phyloP scores from a whole-genome alignment of 2,113 vertebrate genomes.

The Rostratula benghalensis region DNA sequence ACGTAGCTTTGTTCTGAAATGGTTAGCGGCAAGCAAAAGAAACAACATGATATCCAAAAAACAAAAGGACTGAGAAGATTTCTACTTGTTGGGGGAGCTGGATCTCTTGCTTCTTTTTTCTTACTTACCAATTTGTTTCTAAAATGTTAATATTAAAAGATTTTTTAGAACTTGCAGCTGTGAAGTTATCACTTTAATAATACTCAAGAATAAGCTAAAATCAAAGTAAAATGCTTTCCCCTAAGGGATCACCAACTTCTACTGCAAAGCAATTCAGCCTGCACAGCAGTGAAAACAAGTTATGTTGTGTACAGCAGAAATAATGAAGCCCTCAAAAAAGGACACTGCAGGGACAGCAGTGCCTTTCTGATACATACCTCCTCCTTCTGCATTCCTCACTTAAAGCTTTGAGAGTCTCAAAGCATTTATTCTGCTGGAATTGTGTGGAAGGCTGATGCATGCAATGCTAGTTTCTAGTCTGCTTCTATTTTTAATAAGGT shows the following conservation, averaged over 20 bases:
- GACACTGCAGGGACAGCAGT: neutral
- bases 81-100: neutral
- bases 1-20: neutral
- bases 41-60: neutral
- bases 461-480: neutral
- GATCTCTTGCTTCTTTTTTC: neutral
- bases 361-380: neutral
- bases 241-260: neutral
- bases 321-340: neutral
- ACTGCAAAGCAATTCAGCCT: neutral
- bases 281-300: neutral
- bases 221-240: neutral
- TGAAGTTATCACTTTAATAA: neutral
- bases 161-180: neutral
- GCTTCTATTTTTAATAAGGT: conserved; percentile 40
- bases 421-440: neutral
- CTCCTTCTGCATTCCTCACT: neutral
- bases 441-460: neutral
- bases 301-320: neutral
- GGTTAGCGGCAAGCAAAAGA: neutral
- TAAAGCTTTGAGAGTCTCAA: neutral
- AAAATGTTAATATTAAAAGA: neutral
- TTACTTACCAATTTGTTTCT: neutral
- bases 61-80: neutral
- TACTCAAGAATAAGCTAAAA: neutral